Evolutionary conservation across 1,140 invertebrate species (phyloP), one percentile per base, ranked within the genome.

Genomic region (Hyposmocoma kahamanoa): DNA sequence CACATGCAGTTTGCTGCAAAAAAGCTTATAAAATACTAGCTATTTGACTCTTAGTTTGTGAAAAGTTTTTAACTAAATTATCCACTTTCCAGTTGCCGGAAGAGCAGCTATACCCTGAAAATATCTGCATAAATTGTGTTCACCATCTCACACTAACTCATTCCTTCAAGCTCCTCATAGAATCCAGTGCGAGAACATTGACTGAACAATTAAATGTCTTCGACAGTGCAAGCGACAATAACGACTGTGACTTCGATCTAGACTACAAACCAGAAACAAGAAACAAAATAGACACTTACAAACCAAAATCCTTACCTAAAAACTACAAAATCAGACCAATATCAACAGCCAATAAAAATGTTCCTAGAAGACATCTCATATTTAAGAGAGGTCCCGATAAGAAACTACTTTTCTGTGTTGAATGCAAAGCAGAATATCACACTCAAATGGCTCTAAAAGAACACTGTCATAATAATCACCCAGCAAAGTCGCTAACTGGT

Each of bases 81-180:
- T 56, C 20, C 46, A 6, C 11, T 21, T 80, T 79, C 20, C 58
- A 86, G 83, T 53, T 84, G 8, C 39, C 61, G 28, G 26, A 63
- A 47, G 65, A 77, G 9, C 61, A 65, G 22, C 42, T 44, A 17
- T 63, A 69, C 48, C 81, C 83, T 38, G 66, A 79, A 42, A 71
- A 73, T 38, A 70, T 87, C 41, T 87, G 85, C 48, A 74, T 81
- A 21, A 73, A 67, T 47, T 87, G 84, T 66, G 70, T 85, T 24
- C 75, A 78, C 26, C 79, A 84, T 43, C 62, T 87, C 5, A 84
- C 73, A 24, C 63, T 84, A 15, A 81, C 79, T 22, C 79, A 80
- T 54, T 83, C 84, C 1, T 87, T 87, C 59, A 86, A 86, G 74
- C 49, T 63, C 3, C 66, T 86, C 0, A 76, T 85, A 53, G 69